phyloP scores from a whole-genome alignment of 2,888 invertebrate species.

The Ceriagrion tenellum region DNA sequence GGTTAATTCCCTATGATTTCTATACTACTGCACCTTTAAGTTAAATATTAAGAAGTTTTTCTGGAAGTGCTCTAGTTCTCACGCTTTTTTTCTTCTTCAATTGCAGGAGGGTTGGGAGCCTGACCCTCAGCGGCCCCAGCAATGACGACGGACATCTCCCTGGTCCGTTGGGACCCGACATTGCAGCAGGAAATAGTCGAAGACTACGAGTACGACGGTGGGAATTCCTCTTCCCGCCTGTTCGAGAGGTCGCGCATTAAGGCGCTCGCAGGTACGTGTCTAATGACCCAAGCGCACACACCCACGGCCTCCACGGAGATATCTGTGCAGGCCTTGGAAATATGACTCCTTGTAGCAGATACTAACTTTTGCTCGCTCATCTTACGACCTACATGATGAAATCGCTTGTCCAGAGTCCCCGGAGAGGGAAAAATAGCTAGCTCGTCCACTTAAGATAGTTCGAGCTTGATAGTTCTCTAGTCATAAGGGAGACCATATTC shows the following conservation, averaged over 20 bases:
- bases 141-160: conserved; percentile 98
- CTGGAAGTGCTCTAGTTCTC: neutral
- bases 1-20: too few relatives aligned
- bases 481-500: too few relatives aligned
- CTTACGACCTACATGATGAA: neutral
- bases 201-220: conserved; percentile 99
- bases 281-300: neutral
- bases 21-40: too few relatives aligned
- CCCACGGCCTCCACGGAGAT: neutral
- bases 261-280: conserved; percentile 93
- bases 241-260: conserved; percentile 99
- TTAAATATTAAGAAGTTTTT: too few relatives aligned
- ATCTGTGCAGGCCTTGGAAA: neutral
- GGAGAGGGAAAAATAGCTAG: neutral
- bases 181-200: conserved; percentile 93
- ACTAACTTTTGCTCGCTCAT: neutral
- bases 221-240: conserved; percentile 98
- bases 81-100: neutral
- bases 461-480: too few relatives aligned
- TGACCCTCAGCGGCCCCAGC: conserved; percentile 67
- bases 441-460: too few relatives aligned
- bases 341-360: neutral
- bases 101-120: conserved; percentile 63
- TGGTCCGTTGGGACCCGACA: conserved; percentile 98
- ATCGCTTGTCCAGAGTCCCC: neutral